Evolutionary conservation across 2,888 invertebrate genomes (phyloP).

Genomic region (Ophion ellenae): DNA sequence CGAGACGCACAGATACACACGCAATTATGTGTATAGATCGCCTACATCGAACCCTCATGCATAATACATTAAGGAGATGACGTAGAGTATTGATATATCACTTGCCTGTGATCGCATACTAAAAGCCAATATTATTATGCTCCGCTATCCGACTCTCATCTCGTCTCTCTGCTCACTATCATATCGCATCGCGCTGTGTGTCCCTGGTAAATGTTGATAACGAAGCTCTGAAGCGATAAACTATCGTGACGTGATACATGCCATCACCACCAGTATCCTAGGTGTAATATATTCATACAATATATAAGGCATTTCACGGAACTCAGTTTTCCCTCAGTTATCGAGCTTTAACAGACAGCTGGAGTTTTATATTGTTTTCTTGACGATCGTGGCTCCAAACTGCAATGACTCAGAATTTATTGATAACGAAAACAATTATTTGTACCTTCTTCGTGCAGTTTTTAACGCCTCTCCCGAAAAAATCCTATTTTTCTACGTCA

Average conservation of each 20-base stretch:
- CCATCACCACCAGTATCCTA: constrained; percentile 24
- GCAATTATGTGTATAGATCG: constrained; percentile 5
- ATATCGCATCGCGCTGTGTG: constrained; percentile 68
- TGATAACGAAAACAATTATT: too few relatives aligned
- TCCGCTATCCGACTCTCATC: constrained; percentile 28
- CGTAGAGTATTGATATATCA: constrained; percentile 75
- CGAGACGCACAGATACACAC: neutral
- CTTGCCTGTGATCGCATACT: constrained; percentile 65
- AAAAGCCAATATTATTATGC: constrained; percentile 75
- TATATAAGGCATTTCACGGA: too few relatives aligned
- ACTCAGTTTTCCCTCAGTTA: too few relatives aligned
- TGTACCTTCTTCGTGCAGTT: too few relatives aligned
- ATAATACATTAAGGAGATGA: constrained; percentile 76
- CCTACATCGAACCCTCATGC: constrained; percentile 75
- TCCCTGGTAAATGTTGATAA: constrained; percentile 74
- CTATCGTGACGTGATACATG: constrained; percentile 47
- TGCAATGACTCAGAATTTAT: too few relatives aligned
- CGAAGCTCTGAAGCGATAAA: constrained; percentile 69
- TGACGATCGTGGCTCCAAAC: too few relatives aligned
- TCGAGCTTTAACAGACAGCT: too few relatives aligned
- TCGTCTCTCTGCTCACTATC: constrained; percentile 53
- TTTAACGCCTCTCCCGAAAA: too few relatives aligned
- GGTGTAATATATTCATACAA: too few relatives aligned
- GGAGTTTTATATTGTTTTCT: too few relatives aligned
- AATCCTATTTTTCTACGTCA: too few relatives aligned